Base-by-base conservation (phyloP, 2,888 invertebrate species). In the Harmothoe impar region DNA sequence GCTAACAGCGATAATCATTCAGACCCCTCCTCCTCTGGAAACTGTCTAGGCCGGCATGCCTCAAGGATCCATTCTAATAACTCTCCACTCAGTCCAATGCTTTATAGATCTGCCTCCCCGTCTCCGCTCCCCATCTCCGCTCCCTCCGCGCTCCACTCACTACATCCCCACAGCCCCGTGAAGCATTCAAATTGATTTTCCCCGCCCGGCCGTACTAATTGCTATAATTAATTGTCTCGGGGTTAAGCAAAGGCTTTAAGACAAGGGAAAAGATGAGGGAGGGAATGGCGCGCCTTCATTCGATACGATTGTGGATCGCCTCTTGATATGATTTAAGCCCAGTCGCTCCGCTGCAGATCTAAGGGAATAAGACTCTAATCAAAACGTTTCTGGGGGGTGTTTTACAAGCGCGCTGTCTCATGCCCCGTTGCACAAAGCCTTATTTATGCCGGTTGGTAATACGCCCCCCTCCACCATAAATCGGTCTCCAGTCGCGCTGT, bases 101-200 rank as follows among this genome's bases (percentile, higher is more conserved):
- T 15, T 29, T 72, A 72, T 72, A 72, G 72, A 72, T 72, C 17
- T 3, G 0, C 72, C 29, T 5, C n/a, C n/a, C 72, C 29, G n/a
- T n/a, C n/a, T n/a, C n/a, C n/a, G n/a, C n/a, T n/a, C n/a, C n/a
- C 72, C 72, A 72, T 0, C 43, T 43, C 3, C n/a, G n/a, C n/a
- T n/a, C n/a, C n/a, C 43, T 10, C 43, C 43, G 43, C 43, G 3
- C 43, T 10, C 43, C 43, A 43, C 43, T 43, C 43, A 43, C 5
- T 43, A 43, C 43, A 43, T 43, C 43, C 29, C 72, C 29, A 25
- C 15, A 23, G 72, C 72, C 72, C n/a, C 72, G 17, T 72, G 72
- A 72, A 72, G 72, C 72, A 72, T 72, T 72, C 72, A 72, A 72
- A 72, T 72, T 72, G 72, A 72, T 72, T 72, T 72, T 29, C 31